Base-by-base conservation (phyloP, 2,888 invertebrate genomes). In the Heliothis peltigera region DNA sequence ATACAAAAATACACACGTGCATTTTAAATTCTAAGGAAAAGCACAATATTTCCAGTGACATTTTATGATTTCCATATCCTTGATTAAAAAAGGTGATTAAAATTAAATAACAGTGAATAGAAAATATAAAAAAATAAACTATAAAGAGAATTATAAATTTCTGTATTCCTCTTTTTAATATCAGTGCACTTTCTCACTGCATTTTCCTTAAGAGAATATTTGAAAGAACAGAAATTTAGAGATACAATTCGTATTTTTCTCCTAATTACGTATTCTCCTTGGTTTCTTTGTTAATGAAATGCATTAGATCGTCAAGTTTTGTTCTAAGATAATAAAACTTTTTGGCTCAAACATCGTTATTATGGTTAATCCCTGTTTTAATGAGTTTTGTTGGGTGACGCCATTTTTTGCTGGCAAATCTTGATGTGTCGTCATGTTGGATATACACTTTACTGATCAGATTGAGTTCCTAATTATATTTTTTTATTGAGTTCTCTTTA, bases 321-420 rank as follows among this genome's bases (percentile, higher is more conserved):
- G 68, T 70, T 68, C 75, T 65, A 65, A 81, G 81, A 75, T 80
- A 75, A 77, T 79, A 77, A 75, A 80, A 80, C 75, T 80, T 80
- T 75, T 58, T 44, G 68, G 66, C 69, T 79, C 75, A 79, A 76
- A 79, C 75, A 71, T 70, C 62, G 70, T 69, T 65, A 75, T 81
- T 60, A 79, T 70, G 81, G 64, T 56, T 80, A 67, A 75, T 75
- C 64, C 53, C 53, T 69, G 71, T 77, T 80, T 80, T 80, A 80
- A 80, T 80, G 77, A 80, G 79, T 72, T 80, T 80, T 78, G 59
- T 64, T 65, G 62, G 54, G 64, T 19, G 57, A 65, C 63, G 53
- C 39, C 54, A 44, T 52, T 59, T 63, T 61, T 59, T 62, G 19
- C 19, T 49, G 8, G 57, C 1, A 10, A 42, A 28, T 39, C 21